Evolutionary conservation across 2,888 invertebrate genomes (phyloP).

Genomic region (Panopea generosa): DNA sequence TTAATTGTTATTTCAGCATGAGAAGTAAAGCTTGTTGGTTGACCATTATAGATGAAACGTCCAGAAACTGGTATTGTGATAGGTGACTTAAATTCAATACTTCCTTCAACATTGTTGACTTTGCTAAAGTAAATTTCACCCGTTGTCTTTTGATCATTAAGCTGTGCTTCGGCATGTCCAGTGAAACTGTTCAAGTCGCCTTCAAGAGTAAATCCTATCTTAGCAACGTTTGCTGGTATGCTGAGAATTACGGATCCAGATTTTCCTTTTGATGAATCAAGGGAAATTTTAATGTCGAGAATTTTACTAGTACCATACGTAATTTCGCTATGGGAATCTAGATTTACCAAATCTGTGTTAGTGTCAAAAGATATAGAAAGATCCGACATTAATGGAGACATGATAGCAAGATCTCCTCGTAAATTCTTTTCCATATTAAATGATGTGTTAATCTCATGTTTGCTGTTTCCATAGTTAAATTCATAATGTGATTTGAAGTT

Average conservation of each 20-base stretch:
- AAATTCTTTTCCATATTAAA: too few species aligned
- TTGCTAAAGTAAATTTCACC: constrained; percentile 4
- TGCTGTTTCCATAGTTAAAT: neutral
- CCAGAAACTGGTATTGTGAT: neutral
- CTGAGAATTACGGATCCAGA: too few species aligned
- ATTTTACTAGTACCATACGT: too few species aligned
- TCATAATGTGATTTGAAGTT: neutral
- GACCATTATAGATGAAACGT: neutral
- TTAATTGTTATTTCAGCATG: constrained; percentile 6
- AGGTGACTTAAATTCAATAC: constrained; percentile 3
- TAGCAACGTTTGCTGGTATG: too few species aligned
- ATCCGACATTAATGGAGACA: too few species aligned
- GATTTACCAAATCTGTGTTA: too few species aligned
- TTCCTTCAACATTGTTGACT: neutral
- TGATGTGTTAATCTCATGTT: neutral
- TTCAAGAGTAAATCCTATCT: neutral
- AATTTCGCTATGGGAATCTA: too few species aligned
- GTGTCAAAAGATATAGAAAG: too few species aligned
- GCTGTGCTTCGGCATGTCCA: neutral
- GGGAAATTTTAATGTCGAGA: too few species aligned
- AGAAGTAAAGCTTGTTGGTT: neutral
- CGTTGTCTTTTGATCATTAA: neutral
- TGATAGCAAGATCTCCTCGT: too few species aligned
- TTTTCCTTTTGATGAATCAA: too few species aligned
- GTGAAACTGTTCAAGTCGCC: neutral